Evolutionary conservation across 1,140 invertebrate genomes (phyloP), one percentile per base, ranked within the genome.

Genomic region (Lerema accius): DNA sequence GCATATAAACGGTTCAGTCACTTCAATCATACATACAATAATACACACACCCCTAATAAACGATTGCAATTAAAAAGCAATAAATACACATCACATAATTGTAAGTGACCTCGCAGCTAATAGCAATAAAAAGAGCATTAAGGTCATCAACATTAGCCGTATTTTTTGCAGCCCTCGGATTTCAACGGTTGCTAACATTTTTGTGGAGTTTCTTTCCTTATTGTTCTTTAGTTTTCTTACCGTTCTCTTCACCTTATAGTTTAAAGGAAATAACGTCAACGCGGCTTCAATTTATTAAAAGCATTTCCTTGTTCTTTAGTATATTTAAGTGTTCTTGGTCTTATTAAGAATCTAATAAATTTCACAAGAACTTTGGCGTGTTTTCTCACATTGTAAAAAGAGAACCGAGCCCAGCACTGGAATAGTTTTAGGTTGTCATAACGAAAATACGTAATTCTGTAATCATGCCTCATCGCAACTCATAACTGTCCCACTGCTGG

Each of bases 61-160:
- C 9, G 26, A 35, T 45, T 17, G 42, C 23, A 58, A 45, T 58
- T 17, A 17, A 58, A 45, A 43, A 16, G 42, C 10, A 45, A 58
- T 58, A 43, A 58, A 58, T 35, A 58, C 26, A 58, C 42, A 58
- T 46, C 39, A 35, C 40, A 46, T 58, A 45, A 58, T 46, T 58
- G 53, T 58, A 45, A 45, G n/a, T 46, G 53, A 35, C 53, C 42
- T 45, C 53, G 26, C 42, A 45, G 32, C 42, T 46, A 58, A 46
- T 58, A 58, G 53, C 26, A 26, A 58, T 58, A 58, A 58, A 55
- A 58, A 58, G 53, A 45, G 40, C 42, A 58, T 58, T 58, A 58
- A 58, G 53, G 53, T 58, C 53, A 56, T 58, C 26, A 58, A 35
- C 40, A 58, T 58, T 58, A 58, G 53, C 53, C 14, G 40, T 35